Evolutionary conservation across 2,113 vertebrate species (phyloP).

Genomic region (Abramis brama): DNA sequence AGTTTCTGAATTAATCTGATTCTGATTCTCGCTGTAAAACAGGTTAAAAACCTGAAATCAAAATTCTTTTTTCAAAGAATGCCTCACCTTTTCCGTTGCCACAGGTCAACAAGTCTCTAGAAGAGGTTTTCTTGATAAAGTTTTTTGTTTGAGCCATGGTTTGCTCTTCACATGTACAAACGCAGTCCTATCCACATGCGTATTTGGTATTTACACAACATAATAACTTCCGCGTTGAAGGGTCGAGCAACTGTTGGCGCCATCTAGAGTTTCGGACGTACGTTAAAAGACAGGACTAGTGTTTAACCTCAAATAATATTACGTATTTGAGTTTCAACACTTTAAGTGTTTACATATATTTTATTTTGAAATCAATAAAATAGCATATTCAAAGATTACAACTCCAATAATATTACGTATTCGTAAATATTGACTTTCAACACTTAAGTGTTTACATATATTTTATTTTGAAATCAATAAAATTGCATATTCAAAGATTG

Average conservation of each 20-base stretch:
- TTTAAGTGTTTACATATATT: too few species aligned
- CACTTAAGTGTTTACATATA: too few species aligned
- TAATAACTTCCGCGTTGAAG: constrained; percentile 45
- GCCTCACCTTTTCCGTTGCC: constrained; percentile 70
- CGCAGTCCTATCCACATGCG: constrained; percentile 39
- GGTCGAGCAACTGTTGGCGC: neutral
- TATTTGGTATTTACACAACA: fast-evolving
- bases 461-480: too few species aligned
- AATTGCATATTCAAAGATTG: too few species aligned
- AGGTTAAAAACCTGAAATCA: neutral
- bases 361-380: too few species aligned
- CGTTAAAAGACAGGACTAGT: too few species aligned
- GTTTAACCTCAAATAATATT: neutral
- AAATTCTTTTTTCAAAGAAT: neutral
- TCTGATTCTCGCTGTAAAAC: neutral
- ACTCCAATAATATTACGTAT: too few species aligned
- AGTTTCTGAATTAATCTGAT: neutral
- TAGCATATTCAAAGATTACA: too few species aligned
- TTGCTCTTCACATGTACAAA: neutral
- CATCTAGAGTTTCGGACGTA: constrained; percentile 55
- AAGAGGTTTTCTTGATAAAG: constrained; percentile 54
- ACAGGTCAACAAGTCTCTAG: constrained; percentile 72
- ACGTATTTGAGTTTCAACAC: too few species aligned
- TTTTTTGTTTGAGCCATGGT: constrained; percentile 63
- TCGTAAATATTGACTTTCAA: too few species aligned